Conservation (phyloP, 2,888 invertebrate species). For the Polia nebulosa region DNA sequence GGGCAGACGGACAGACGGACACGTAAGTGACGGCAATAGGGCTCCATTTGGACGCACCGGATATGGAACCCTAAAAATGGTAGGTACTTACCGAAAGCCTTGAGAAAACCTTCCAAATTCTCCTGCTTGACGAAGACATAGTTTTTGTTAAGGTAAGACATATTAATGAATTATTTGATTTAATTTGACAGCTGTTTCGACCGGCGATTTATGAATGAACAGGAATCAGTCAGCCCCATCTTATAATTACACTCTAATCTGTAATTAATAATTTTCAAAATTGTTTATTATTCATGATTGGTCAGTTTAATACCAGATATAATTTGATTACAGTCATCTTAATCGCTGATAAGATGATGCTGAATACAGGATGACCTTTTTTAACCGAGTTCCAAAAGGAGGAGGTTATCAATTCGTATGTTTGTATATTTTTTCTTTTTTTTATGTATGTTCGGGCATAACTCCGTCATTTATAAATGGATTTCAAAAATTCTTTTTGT, state of each 20-base stretch:
- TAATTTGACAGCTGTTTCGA: background rate
- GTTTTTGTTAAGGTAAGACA: slow-evolving; percentile 7
- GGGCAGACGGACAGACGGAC: too few species aligned
- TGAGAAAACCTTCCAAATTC: background rate
- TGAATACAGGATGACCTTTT: too few species aligned
- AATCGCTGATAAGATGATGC: background rate
- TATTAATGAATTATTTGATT: background rate
- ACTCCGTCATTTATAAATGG: too few species aligned
- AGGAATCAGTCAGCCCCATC: background rate
- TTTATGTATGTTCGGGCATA: too few species aligned
- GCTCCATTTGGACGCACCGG: too few species aligned
- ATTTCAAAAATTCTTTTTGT: too few species aligned
- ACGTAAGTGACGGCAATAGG: too few species aligned
- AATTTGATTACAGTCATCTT: background rate
- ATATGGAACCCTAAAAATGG: too few species aligned
- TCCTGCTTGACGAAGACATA: background rate
- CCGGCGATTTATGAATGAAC: background rate
- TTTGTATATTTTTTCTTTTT: too few species aligned
- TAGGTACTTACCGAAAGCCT: background rate
- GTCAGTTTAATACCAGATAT: background rate
- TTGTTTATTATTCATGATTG: background rate
- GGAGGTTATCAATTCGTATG: too few species aligned
- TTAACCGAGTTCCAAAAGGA: too few species aligned
- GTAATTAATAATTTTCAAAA: background rate
- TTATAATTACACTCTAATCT: slow-evolving; percentile 1